Conservation (phyloP, 1,140 invertebrate genomes). For the Apis mellifera region DNA sequence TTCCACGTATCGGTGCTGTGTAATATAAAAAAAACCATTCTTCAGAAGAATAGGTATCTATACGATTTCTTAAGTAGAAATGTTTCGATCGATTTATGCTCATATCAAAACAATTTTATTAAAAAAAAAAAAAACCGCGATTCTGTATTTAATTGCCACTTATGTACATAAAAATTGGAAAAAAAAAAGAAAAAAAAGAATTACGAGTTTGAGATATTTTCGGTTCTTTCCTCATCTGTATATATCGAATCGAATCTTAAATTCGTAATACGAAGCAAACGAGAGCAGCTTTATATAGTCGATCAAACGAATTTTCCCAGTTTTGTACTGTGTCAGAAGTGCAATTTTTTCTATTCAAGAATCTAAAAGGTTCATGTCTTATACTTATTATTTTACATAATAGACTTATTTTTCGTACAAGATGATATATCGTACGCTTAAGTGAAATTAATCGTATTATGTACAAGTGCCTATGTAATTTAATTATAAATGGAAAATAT, state of each 20-base stretch:
- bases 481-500: constrained; percentile 58
- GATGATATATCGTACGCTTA: constrained; percentile 47
- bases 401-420: constrained; percentile 45
- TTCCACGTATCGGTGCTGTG: background rate
- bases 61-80: background rate
- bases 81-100: background rate
- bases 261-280: background rate
- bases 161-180: constrained; percentile 11
- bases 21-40: background rate
- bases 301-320: background rate
- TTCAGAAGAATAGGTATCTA: background rate
- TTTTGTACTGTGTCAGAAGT: constrained; percentile 11
- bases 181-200: background rate
- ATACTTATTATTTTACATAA: background rate
- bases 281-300: background rate
- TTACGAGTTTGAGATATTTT: background rate
- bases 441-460: constrained; percentile 54
- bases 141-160: background rate
- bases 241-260: background rate
- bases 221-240: background rate
- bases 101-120: constrained; percentile 6
- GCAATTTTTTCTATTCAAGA: background rate
- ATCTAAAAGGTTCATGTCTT: background rate
- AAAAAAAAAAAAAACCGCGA: constrained; percentile 18
- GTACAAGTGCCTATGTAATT: constrained; percentile 68